Evolutionary conservation across 2,113 vertebrate genomes (phyloP).

Genomic region (Boulengerochromis microlepis): DNA sequence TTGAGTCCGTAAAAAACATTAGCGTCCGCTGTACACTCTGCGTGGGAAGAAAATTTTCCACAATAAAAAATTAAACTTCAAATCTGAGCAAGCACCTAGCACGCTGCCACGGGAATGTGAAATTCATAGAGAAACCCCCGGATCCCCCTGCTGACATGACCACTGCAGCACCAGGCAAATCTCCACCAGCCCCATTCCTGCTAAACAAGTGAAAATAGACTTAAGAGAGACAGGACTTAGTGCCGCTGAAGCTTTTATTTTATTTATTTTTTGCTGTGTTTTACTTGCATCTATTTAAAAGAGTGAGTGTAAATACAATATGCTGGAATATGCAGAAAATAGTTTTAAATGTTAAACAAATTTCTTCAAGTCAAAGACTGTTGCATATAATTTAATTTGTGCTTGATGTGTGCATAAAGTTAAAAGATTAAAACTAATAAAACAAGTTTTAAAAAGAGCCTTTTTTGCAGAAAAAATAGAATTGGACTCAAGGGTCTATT

Average conservation of each 20-base stretch:
- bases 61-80: not conserved
- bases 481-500: not conserved
- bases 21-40: not conserved
- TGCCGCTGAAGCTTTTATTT: not conserved
- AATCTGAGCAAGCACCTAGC: not conserved
- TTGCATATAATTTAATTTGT: not conserved
- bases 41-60: not conserved
- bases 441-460: not conserved
- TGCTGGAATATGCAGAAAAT: not conserved
- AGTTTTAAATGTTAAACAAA: not conserved
- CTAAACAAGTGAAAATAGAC: not conserved
- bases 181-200: not conserved
- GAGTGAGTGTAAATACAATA: not conserved
- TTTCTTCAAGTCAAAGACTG: not conserved
- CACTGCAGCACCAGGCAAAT: not conserved
- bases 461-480: not conserved
- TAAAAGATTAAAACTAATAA: not conserved
- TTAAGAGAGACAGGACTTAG: not conserved
- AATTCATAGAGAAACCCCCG: not conserved
- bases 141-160: not conserved
- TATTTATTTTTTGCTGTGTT: not conserved
- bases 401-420: not conserved
- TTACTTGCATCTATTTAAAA: not conserved
- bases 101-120: not conserved
- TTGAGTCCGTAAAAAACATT: not conserved